Evolutionary conservation across 2,888 invertebrate species (phyloP), one percentile per base, ranked within the genome.

Genomic region (Artemia sp.): DNA sequence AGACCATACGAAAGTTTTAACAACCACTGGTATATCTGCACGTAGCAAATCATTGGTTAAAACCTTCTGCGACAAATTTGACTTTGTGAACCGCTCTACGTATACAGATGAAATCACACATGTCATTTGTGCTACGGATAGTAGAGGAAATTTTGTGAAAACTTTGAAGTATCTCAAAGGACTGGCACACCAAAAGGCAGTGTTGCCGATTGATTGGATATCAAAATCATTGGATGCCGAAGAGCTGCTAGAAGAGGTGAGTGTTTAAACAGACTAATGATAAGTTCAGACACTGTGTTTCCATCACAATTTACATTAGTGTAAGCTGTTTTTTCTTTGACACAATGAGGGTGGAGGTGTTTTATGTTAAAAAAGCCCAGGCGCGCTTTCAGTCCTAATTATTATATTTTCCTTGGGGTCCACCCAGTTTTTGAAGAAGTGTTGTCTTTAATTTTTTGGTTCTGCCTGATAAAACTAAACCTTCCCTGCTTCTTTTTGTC

Each of bases 91-190:
- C 9, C 8, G n/a, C 10, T 58, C 64, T n/a, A n/a, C 24, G 64
- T 58, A 58, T 58, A 24, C 14, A 10, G 24, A 58, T n/a, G 24
- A 24, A 19, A 24, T 58, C 14, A 58, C 14, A 19, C 64, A 58
- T 58, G 64, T 58, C 24, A 24, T 58, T n/a, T 19, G 14, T 24
- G 24, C n/a, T 19, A 58, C 64, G n/a, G 64, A 58, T 58, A n/a
- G 10, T n/a, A n/a, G 24, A 19, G 24, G 24, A 19, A 19, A n/a
- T n/a, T 58, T n/a, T 2, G 24, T 19, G 11, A 58, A 58, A 58
- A 58, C 64, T 19, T 24, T 58, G 9, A 58, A 58, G 64, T 58
- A 58, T 58, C 64, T 58, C 14, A 58, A 19, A 11, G 64, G 64
- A 58, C 64, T 58, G 64, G 64, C 64, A 2, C 64, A 58, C 10